Evolutionary conservation across 2,797 vertebrate species (phyloP).

Genomic region (Sebastes nivosus): DNA sequence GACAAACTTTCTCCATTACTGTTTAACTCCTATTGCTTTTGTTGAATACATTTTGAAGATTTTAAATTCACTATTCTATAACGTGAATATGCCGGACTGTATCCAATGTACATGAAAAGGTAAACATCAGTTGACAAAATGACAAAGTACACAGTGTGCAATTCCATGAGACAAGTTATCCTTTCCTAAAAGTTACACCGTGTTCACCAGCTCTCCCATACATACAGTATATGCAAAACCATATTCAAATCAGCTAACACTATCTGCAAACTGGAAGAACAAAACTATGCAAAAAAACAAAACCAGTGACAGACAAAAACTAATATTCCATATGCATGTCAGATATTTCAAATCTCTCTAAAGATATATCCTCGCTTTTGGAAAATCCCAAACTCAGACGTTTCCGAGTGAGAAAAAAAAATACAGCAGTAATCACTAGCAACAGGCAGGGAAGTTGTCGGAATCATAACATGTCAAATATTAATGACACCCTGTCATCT

Average conservation of each 20-base stretch:
- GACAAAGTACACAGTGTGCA: neutral
- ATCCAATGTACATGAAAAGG: neutral
- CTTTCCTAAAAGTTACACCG: slow-evolving; percentile 33
- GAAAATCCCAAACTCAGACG: neutral
- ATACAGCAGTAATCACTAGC: slow-evolving; percentile 45
- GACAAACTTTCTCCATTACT: neutral
- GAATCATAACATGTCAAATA: slow-evolving; percentile 64
- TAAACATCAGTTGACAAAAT: neutral
- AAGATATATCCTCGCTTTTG: neutral
- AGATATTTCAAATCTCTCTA: neutral
- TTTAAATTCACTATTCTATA: neutral
- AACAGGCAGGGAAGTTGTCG: slow-evolving; percentile 77
- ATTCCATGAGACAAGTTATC: neutral
- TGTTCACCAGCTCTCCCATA: neutral
- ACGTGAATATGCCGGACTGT: neutral
- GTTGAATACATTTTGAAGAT: too few relatives aligned
- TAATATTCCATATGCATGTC: slow-evolving; percentile 9
- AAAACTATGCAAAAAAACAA: slow-evolving; percentile 4
- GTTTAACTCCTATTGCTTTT: neutral
- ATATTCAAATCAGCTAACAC: slow-evolving; percentile 41
- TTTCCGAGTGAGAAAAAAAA: neutral
- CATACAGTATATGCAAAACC: slow-evolving; percentile 23
- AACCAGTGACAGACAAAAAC: neutral
- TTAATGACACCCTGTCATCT: slow-evolving; percentile 51
- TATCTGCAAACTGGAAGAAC: neutral